Evolutionary conservation across 2,113 vertebrate genomes (phyloP).

Genomic region (Mormyrus lacerda): DNA sequence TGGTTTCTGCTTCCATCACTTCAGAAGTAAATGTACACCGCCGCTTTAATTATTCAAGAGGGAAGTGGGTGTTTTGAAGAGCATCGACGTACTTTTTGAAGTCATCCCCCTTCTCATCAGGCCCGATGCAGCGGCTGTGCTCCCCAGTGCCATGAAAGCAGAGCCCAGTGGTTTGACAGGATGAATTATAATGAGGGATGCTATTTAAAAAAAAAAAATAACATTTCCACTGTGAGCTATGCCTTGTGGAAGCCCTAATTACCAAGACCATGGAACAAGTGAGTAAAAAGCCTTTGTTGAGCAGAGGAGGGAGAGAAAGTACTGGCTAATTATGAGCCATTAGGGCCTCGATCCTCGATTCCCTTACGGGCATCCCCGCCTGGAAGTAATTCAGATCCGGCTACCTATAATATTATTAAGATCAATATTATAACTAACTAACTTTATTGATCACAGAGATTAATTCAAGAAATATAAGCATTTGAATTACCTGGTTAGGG

Average conservation of each 20-base stretch:
- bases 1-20: background rate
- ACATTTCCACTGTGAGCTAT: background rate
- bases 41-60: background rate
- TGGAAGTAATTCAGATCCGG: background rate
- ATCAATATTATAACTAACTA: background rate
- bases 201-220: constrained; percentile 2
- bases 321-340: background rate
- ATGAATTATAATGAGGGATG: constrained; percentile 10
- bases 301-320: background rate
- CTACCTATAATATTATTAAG: background rate
- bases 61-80: background rate
- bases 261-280: background rate
- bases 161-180: background rate
- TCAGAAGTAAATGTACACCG: background rate
- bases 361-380: background rate
- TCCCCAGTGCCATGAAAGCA: too few relatives aligned
- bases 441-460: background rate
- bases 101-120: too few relatives aligned
- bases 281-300: background rate
- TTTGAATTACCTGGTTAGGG: background rate
- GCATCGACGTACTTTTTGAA: background rate
- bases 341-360: background rate
- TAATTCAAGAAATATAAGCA: background rate
- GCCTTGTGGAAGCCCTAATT: constrained; percentile 8
- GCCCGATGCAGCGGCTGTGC: background rate